Percentiles rank a stretch among this genome's conserved stretches.
These are phyloP conservation scores for Zosterops japonicus DNA, from an alignment of 2,113 vertebrate species.

Conservation along the genomic window DNA sequence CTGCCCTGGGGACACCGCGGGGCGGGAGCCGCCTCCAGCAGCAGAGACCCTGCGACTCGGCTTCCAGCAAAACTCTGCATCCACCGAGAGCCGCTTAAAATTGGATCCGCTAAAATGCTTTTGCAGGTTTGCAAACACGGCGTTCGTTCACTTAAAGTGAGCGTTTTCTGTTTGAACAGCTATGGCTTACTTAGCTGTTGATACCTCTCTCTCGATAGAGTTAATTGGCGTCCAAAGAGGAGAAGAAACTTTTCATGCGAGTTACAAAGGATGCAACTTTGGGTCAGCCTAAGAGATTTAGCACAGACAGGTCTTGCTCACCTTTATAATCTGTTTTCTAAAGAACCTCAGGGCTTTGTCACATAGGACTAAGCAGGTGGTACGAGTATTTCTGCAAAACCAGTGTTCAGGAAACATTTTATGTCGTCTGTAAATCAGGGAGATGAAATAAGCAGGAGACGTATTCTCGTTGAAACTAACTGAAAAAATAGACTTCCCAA, in stretches of 20 bases:
- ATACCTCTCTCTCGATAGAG: background rate
- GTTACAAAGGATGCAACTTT: background rate
- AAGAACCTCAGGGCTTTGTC: background rate
- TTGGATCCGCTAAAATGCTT: rapidly evolving
- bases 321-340: background rate
- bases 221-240: background rate
- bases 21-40: background rate
- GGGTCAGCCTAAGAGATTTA: background rate
- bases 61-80: background rate
- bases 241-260: background rate
- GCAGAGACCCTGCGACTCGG: background rate
- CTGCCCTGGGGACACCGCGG: background rate
- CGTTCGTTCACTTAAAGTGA: background rate
- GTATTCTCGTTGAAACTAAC: background rate
- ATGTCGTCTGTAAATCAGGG: background rate
- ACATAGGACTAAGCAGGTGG: background rate
- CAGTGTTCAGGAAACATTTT: background rate
- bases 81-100: rapidly evolving
- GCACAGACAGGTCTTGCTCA: background rate
- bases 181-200: background rate
- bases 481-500: background rate
- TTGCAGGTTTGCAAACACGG: background rate
- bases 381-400: background rate
- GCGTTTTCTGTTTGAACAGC: background rate
- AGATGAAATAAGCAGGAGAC: background rate